These are phyloP conservation scores for Triops cancriformis DNA, from an alignment of 1,140 invertebrate species.

Conservation along the genomic window DNA sequence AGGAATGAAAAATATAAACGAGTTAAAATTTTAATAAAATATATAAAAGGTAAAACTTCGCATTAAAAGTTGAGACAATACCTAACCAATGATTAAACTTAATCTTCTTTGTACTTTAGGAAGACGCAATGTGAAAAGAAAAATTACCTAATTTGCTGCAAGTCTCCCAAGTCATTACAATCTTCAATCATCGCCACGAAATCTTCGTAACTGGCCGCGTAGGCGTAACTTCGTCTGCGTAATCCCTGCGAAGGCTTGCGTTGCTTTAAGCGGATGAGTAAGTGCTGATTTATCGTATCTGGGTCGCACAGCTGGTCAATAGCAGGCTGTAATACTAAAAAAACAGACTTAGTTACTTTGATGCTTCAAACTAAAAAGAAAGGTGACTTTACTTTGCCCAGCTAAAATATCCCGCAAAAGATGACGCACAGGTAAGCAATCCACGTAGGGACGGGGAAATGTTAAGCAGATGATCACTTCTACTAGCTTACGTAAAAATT, in stretches of 20 bases:
- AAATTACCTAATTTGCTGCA: conserved; percentile 69
- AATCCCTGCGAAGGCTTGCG: conserved; percentile 67
- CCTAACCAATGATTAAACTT: too few species aligned
- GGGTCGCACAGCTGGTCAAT: conserved; percentile 78
- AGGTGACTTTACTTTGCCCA: conserved; percentile 58
- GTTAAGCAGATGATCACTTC: conserved; percentile 71
- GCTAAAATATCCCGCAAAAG: conserved; percentile 72
- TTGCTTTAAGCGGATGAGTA: conserved; percentile 69
- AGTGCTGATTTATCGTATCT: conserved; percentile 82
- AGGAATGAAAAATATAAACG: too few species aligned
- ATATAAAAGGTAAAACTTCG: background rate
- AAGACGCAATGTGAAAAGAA: too few species aligned
- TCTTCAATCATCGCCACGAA: conserved; percentile 76
- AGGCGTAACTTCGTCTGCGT: conserved; percentile 70
- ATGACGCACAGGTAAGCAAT: conserved; percentile 61
- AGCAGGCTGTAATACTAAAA: conserved; percentile 69
- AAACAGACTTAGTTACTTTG: conserved; percentile 14
- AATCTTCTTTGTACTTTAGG: too few species aligned
- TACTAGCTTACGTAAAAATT: conserved; percentile 69
- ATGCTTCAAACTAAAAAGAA: conserved; percentile 21
- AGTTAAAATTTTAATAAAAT: too few species aligned
- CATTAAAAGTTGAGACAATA: conserved; percentile 21
- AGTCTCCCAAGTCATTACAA: conserved; percentile 66
- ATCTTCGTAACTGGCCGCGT: conserved; percentile 81
- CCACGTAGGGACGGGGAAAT: conserved; percentile 64